Conservation (phyloP, 2,113 vertebrate genomes). For the Peucedramus taeniatus region DNA sequence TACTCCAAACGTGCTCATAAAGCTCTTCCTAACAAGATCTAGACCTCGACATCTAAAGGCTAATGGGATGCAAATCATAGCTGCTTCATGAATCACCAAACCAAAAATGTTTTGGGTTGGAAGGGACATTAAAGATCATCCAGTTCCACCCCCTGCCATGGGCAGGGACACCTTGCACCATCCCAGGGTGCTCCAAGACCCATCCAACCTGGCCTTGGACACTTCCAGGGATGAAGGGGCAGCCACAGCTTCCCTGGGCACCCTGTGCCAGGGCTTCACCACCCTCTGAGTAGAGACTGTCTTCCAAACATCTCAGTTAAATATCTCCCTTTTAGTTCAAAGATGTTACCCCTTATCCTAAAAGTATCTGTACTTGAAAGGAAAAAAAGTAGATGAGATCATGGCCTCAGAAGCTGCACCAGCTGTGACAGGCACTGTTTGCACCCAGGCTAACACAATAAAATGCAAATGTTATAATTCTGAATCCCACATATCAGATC, state of each 20-base stretch:
- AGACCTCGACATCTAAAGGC: background rate
- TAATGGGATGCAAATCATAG: background rate
- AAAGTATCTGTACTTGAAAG: background rate
- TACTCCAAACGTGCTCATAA: background rate
- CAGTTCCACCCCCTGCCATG: fast-evolving
- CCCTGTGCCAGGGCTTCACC: fast-evolving
- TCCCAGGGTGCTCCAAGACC: background rate
- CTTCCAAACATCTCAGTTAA: background rate
- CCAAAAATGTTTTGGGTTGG: background rate
- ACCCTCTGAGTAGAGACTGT: background rate
- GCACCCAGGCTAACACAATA: background rate
- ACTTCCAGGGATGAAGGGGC: background rate
- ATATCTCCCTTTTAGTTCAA: background rate
- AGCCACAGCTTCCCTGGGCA: background rate
- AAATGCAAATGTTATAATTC: background rate
- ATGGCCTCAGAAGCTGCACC: fast-evolving
- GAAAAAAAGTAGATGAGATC: background rate
- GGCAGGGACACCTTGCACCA: background rate
- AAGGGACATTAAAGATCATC: background rate
- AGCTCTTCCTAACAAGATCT: background rate
- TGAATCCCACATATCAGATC: background rate
- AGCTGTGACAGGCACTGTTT: background rate
- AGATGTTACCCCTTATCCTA: background rate
- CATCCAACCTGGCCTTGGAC: fast-evolving
- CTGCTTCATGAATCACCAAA: background rate